Evolutionary conservation across 2,797 vertebrate genomes (phyloP).

Genomic region (Hirundo rustica): DNA sequence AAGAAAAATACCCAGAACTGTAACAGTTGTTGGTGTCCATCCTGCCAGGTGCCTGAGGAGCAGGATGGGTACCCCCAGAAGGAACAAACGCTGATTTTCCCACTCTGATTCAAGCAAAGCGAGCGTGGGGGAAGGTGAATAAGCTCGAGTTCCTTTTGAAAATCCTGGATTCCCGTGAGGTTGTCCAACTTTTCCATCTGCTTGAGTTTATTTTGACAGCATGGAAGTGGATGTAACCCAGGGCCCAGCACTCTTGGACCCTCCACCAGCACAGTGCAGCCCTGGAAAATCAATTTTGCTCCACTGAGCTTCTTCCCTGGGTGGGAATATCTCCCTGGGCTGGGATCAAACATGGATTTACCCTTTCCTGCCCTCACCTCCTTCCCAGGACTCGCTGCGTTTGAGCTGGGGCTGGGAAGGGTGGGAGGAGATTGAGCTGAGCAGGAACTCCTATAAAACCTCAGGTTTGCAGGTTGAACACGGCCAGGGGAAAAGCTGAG

Average conservation of each 20-base stretch:
- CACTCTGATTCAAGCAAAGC: neutral
- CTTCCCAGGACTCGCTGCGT: neutral
- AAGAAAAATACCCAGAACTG: too few species aligned
- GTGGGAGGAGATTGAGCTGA: rapidly evolving
- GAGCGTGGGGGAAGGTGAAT: neutral
- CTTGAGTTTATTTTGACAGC: neutral
- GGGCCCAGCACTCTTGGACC: neutral
- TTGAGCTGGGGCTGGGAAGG: neutral
- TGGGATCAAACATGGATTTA: neutral
- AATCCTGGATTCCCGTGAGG: neutral
- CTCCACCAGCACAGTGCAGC: neutral
- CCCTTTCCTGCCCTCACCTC: neutral
- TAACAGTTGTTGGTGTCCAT: too few species aligned
- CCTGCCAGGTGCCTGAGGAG: neutral
- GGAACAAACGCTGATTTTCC: neutral
- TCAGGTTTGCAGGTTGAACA: neutral
- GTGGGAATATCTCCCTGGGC: neutral
- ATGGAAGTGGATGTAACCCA: neutral
- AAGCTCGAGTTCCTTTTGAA: neutral
- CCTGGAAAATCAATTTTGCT: neutral
- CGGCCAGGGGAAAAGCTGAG: neutral
- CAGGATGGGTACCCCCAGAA: neutral
- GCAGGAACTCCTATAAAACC: neutral
- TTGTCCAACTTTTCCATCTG: neutral
- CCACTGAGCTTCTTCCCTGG: neutral